A percentile compares a stretch with the other conserved stretches of the same genome.
Conservation (phyloP, 2,888 invertebrate genomes). For the Drosophila mettleri region DNA sequence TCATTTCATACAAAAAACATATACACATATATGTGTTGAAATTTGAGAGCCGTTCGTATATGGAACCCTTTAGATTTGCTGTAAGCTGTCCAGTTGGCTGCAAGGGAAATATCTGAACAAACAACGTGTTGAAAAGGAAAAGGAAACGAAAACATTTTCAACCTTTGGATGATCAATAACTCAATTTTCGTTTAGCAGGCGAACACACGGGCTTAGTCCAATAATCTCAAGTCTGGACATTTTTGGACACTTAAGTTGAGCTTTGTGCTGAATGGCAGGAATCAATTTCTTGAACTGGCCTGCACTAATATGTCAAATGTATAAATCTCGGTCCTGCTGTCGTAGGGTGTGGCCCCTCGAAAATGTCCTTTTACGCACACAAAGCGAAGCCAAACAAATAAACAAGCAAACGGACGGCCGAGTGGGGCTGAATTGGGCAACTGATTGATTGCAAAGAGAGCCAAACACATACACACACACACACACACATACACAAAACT, state of each 20-base stretch:
- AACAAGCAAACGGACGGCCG: slow-evolving; percentile 40
- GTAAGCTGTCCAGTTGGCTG: slow-evolving; percentile 6
- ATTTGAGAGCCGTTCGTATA: neutral
- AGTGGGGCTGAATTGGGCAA: slow-evolving; percentile 51
- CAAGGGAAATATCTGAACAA: slow-evolving; percentile 11
- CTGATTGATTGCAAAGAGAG: slow-evolving; percentile 68
- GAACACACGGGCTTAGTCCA: slow-evolving; percentile 3
- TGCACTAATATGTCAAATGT: slow-evolving; percentile 76
- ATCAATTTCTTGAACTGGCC: slow-evolving; percentile 75
- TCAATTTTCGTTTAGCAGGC: slow-evolving; percentile 59
- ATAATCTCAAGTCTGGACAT: slow-evolving; percentile 44
- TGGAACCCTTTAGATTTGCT: slow-evolving; percentile 2
- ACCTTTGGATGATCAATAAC: slow-evolving; percentile 61
- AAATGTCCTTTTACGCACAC: slow-evolving; percentile 32
- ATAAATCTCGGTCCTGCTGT: slow-evolving; percentile 49
- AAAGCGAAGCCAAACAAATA: slow-evolving; percentile 48
- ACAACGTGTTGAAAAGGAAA: slow-evolving; percentile 3
- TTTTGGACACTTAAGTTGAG: slow-evolving; percentile 48
- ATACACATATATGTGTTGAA: neutral
- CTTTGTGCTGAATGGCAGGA: slow-evolving; percentile 68
- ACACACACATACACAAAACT: slow-evolving; percentile 15
- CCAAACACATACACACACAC: slow-evolving; percentile 10
- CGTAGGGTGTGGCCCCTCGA: slow-evolving; percentile 21
- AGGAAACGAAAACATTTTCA: slow-evolving; percentile 43
- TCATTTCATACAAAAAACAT: neutral